A percentile compares a stretch with the other conserved stretches of the same genome.
Evolutionary conservation across 2,888 invertebrate species (phyloP).

Genomic region (Gymnosoma rotundatum): DNA sequence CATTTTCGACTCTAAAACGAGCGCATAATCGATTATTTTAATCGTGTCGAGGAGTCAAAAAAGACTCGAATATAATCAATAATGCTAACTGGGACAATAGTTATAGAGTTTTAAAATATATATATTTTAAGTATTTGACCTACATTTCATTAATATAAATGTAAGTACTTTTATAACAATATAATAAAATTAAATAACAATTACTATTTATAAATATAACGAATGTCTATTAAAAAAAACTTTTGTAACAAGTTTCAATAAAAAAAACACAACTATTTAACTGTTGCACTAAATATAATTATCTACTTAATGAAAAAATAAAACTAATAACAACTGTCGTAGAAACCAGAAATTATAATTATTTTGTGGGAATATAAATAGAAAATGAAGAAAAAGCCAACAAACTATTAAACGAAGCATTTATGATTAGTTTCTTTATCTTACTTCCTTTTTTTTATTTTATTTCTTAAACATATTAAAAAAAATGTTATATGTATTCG

Average conservation of each 20-base stretch:
- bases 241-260: conserved; percentile 17
- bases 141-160: conserved; percentile 34
- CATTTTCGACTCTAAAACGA: too few species aligned
- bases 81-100: too few species aligned
- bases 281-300: conserved; percentile 13
- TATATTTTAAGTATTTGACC: conserved; percentile 48
- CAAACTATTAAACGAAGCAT: conserved; percentile 11
- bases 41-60: too few species aligned
- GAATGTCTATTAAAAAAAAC: conserved; percentile 7
- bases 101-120: too few species aligned
- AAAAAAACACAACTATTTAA: conserved; percentile 10
- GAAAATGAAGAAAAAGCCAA: conserved; percentile 8
- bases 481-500: conserved; percentile 36
- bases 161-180: neutral
- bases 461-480: conserved; percentile 20
- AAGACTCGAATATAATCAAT: too few species aligned
- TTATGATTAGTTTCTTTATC: neutral
- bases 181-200: conserved; percentile 44
- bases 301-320: neutral
- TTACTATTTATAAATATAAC: conserved; percentile 10
- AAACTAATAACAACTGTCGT: neutral
- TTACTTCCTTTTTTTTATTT: neutral
- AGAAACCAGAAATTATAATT: conserved; percentile 18
- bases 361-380: conserved; percentile 18
- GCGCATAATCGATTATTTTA: too few species aligned